phyloP scores from a whole-genome alignment of 2,888 invertebrate genomes.

The Caradrina kadenii region DNA sequence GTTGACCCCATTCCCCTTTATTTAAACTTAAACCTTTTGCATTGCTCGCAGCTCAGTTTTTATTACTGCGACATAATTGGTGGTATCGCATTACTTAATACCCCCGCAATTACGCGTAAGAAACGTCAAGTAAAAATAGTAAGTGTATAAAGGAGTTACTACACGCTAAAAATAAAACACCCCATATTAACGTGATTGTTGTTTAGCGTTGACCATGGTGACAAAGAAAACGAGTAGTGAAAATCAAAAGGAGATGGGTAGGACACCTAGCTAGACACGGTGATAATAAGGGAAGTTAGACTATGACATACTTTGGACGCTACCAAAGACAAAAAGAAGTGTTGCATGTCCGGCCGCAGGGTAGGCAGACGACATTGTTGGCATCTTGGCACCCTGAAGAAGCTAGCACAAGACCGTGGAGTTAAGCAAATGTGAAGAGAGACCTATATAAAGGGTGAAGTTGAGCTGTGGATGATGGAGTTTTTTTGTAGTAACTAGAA shows the following conservation, averaged over 20 bases:
- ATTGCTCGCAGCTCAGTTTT: slow-evolving; percentile 51
- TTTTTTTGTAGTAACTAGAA: too few species aligned
- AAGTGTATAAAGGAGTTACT: slow-evolving; percentile 13
- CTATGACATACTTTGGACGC: not conserved
- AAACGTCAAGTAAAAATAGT: slow-evolving; percentile 26
- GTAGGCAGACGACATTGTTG: too few species aligned
- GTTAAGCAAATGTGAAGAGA: too few species aligned
- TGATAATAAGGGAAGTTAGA: not conserved
- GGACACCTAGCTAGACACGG: not conserved
- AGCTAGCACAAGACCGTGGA: too few species aligned
- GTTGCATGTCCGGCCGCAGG: too few species aligned
- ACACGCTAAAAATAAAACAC: slow-evolving; percentile 19
- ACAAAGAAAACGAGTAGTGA: not conserved
- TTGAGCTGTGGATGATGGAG: too few species aligned
- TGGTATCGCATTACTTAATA: slow-evolving; percentile 43
- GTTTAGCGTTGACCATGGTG: not conserved
- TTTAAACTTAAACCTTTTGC: slow-evolving; percentile 52
- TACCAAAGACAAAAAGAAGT: not conserved
- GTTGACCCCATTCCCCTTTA: slow-evolving; percentile 58
- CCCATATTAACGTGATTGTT: not conserved
- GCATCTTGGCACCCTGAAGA: too few species aligned
- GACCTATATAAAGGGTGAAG: too few species aligned
- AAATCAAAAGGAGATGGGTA: not conserved
- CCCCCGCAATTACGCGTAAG: slow-evolving; percentile 36
- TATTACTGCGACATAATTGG: slow-evolving; percentile 48